Evolutionary conservation across 2,113 vertebrate species (phyloP).

Genomic region (Micronycteris hirsuta): DNA sequence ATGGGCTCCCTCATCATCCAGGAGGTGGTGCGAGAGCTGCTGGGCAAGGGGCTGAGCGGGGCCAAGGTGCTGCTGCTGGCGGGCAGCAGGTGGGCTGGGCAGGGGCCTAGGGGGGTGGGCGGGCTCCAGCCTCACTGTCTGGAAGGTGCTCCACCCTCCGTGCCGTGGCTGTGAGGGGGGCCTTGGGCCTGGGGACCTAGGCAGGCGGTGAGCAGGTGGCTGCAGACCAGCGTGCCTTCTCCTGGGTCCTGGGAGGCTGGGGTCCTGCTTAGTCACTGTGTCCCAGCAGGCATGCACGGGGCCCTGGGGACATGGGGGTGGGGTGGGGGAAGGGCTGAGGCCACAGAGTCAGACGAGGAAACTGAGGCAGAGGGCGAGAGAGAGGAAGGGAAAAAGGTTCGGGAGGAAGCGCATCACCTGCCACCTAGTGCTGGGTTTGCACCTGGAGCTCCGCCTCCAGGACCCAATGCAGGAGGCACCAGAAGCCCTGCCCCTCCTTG

Average conservation of each 20-base stretch:
- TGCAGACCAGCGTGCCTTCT: rapidly evolving
- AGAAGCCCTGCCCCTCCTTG: too few relatives aligned
- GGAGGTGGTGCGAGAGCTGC: conserved; percentile 94
- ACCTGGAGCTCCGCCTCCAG: background rate
- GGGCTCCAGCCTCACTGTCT: background rate
- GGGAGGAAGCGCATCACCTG: background rate
- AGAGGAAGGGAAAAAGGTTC: rapidly evolving
- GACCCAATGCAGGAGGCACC: background rate
- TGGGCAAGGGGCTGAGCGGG: conserved; percentile 90
- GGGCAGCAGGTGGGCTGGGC: conserved; percentile 91
- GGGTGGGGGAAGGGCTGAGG: background rate
- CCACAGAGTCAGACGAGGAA: background rate
- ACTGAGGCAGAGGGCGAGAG: background rate
- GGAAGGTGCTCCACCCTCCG: rapidly evolving
- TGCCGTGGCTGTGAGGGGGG: background rate
- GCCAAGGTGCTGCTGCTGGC: conserved; percentile 95
- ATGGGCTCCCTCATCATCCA: conserved; percentile 97
- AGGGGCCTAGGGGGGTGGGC: background rate
- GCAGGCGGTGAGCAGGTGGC: background rate
- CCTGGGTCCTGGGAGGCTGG: background rate
- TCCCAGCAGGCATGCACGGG: too few relatives aligned
- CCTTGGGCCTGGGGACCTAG: background rate
- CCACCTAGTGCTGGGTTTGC: background rate
- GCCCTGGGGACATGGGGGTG: background rate
- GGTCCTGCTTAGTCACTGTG: too few relatives aligned